Conservation (phyloP, 2,113 vertebrate species). For the Anhinga rufa region DNA sequence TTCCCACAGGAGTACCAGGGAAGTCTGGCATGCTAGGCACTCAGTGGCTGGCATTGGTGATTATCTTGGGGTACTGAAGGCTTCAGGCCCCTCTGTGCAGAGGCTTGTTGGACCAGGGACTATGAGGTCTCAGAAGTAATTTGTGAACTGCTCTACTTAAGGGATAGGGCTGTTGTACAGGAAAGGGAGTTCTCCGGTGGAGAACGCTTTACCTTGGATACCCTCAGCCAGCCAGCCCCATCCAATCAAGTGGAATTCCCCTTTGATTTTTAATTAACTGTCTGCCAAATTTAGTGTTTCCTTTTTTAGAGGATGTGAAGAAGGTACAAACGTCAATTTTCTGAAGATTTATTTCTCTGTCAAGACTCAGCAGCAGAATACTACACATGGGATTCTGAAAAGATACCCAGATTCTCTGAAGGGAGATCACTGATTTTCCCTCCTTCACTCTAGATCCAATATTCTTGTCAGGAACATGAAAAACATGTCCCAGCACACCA, state of each 20-base stretch:
- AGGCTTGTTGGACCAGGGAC: neutral
- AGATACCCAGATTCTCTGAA: neutral
- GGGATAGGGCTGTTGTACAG: neutral
- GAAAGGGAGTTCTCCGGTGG: neutral
- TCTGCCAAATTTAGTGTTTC: neutral
- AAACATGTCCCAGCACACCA: neutral
- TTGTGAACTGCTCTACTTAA: neutral
- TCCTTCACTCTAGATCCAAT: neutral
- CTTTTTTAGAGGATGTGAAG: neutral
- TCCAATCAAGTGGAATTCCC: constrained; percentile 21
- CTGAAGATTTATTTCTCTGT: neutral
- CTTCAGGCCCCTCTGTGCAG: neutral
- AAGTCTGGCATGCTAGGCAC: neutral
- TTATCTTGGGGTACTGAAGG: neutral
- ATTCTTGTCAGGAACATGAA: neutral
- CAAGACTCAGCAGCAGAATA: neutral
- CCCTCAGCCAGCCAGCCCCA: neutral
- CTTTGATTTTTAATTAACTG: neutral
- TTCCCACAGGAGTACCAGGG: neutral
- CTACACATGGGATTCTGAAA: neutral
- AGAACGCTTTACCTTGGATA: neutral
- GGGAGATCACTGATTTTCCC: neutral
- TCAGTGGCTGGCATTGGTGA: neutral
- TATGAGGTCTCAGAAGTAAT: neutral
- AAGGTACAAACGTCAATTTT: neutral